phyloP scores from a whole-genome alignment of 2,888 invertebrate genomes.

The Plagiodera versicolora region DNA sequence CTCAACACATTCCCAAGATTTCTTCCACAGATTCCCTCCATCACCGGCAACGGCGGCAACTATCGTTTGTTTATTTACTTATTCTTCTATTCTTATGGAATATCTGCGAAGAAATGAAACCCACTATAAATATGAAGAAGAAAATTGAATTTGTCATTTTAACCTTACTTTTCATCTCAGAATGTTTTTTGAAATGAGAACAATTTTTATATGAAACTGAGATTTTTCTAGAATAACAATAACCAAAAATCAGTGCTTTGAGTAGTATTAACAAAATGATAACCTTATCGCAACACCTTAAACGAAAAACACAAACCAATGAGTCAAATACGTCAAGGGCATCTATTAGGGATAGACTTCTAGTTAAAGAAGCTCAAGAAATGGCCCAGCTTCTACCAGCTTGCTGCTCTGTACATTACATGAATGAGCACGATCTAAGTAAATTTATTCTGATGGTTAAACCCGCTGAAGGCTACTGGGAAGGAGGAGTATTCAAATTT shows the following conservation, averaged over 20 bases:
- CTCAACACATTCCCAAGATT: too few species aligned
- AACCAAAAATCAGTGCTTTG: conserved; percentile 9
- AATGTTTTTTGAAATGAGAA: background rate
- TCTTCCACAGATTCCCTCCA: too few species aligned
- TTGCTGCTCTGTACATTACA: conserved; percentile 78
- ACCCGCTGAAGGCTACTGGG: conserved; percentile 88
- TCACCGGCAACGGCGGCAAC: background rate
- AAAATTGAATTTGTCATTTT: background rate
- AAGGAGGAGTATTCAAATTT: conserved; percentile 84
- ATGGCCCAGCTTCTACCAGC: conserved; percentile 83
- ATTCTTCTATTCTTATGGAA: too few species aligned
- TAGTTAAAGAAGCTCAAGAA: conserved; percentile 82
- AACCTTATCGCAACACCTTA: conserved; percentile 71
- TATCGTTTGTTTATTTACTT: background rate
- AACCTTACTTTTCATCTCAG: background rate
- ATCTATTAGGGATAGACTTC: conserved; percentile 76
- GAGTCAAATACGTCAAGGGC: conserved; percentile 57
- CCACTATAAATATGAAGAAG: too few species aligned
- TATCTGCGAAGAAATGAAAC: too few species aligned
- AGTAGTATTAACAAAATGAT: conserved; percentile 59
- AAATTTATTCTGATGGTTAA: conserved; percentile 77
- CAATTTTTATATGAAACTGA: conserved; percentile 6
- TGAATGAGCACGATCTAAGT: conserved; percentile 80
- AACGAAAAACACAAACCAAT: conserved; percentile 61
- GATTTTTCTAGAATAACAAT: background rate